Evolutionary conservation across 2,113 vertebrate genomes (phyloP).

Genomic region (Aegotheles bennettii): DNA sequence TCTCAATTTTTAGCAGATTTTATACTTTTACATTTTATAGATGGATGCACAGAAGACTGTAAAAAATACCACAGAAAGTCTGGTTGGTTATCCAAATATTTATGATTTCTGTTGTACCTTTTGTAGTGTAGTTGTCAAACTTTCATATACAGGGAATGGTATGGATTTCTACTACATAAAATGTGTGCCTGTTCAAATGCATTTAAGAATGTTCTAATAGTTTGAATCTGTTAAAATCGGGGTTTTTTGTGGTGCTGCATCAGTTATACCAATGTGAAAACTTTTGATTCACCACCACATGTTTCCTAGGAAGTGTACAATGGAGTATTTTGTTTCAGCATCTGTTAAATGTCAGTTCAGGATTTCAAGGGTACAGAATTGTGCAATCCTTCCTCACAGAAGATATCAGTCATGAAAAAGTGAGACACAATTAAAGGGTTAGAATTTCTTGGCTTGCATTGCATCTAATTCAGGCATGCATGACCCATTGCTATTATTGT

Average conservation of each 20-base stretch:
- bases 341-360: slow-evolving; percentile 65
- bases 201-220: background rate
- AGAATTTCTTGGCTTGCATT: slow-evolving; percentile 64
- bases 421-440: slow-evolving; percentile 66
- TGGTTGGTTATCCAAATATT: background rate
- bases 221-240: slow-evolving; percentile 58
- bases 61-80: background rate
- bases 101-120: background rate
- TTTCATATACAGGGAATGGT: background rate
- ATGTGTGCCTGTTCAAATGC: background rate
- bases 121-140: background rate
- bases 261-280: slow-evolving; percentile 61
- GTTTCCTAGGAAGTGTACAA: slow-evolving; percentile 70
- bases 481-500: slow-evolving; percentile 67
- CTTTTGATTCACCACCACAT: slow-evolving; percentile 49
- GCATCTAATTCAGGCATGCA: slow-evolving; percentile 63
- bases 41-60: background rate
- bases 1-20: background rate
- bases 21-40: background rate
- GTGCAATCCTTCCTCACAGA: slow-evolving; percentile 63
- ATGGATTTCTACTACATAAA: background rate
- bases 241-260: slow-evolving; percentile 32
- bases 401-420: slow-evolving; percentile 70
- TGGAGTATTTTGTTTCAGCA: slow-evolving; percentile 62
- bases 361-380: slow-evolving; percentile 53